Base-by-base conservation (phyloP, 2,888 invertebrate species). In the Andrena minutula region DNA sequence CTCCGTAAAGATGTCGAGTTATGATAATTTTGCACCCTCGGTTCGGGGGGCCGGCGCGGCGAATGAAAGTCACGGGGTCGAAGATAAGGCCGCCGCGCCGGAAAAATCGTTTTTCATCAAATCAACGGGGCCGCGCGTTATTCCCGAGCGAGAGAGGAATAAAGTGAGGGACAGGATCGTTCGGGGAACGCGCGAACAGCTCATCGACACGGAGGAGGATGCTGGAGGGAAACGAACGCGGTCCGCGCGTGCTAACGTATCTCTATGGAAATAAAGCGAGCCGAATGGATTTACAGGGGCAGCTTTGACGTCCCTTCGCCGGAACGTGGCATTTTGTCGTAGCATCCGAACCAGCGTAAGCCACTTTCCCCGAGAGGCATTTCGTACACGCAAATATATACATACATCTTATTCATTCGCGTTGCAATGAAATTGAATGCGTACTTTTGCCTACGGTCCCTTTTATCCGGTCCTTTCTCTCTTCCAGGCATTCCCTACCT, bases 1-100 rank as follows among this genome's bases (percentile, higher is more conserved):
- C 65, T 73, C 56, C 56, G 69, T 71, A 71, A 81, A 66, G 63
- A 84, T 79, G 87, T 85, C 84, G 77, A 86, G 87, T 87, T 88
- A 87, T 88, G 86, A 89, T 89, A 88, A 90, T 88, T 88, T 75
- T 79, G n/a, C 70, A 73, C 53, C 53, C 56, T 47, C 60, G 30
- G 58, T 64, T 66, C 53, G 66, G 47, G 10, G 12, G 1, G 8
- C 51, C 26, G 26, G 16, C n/a, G 49, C 20, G 28, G 16, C 35
- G 65, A 60, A 20, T 23, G 41, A 69, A 60, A 65, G 68, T 74
- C 53, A 41, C 49, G 20, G 10, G 20, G 32, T 47, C 35, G 51
- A 68, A 68, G 53, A 74, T 68, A 63, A 68, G 41, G 26, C 28
- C 66, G 47, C 4, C 10, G 30, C 49, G 47, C 4, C 8, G 12